Percentiles rank a stretch among this genome's conserved stretches.
Conservation (phyloP, 2,888 invertebrate genomes). For the Athalia circularis region DNA sequence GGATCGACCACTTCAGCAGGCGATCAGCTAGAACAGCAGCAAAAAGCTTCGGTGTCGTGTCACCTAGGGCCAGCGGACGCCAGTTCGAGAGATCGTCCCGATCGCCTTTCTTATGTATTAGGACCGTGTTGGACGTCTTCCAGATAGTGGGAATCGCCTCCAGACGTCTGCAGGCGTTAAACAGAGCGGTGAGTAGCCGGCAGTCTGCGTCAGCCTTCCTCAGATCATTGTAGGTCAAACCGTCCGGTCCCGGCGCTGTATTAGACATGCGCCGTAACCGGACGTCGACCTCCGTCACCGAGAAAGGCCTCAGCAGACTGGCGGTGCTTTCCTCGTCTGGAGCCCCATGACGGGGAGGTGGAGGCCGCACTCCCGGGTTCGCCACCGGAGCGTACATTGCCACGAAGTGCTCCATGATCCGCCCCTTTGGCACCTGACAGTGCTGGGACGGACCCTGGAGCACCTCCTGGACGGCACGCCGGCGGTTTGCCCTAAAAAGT, state of each 20-base stretch:
- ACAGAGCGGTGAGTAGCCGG: no score
- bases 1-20: constrained; percentile 52
- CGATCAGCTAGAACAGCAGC: constrained; percentile 54
- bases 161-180: neutral
- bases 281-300: no score
- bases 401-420: constrained; percentile 27
- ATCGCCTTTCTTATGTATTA: constrained; percentile 47
- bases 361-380: neutral
- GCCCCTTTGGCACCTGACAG: constrained; percentile 11
- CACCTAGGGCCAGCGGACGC: constrained; percentile 61
- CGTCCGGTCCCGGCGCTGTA: no score
- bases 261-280: no score
- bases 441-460: constrained; percentile 23
- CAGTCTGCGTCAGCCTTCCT: no score
- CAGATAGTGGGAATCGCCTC: constrained; percentile 45
- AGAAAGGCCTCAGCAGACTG: no score
- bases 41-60: constrained; percentile 57
- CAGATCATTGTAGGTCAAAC: no score
- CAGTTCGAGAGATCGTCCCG: constrained; percentile 59
- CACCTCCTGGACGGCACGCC: constrained; percentile 39
- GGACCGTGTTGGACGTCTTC: constrained; percentile 48
- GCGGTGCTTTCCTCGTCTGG: no score
- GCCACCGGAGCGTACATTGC: neutral
- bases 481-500: constrained; percentile 25
- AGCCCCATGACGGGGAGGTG: constrained; percentile 1